Conservation (phyloP, 2,797 vertebrate species). For the Rhynchotus rufescens region DNA sequence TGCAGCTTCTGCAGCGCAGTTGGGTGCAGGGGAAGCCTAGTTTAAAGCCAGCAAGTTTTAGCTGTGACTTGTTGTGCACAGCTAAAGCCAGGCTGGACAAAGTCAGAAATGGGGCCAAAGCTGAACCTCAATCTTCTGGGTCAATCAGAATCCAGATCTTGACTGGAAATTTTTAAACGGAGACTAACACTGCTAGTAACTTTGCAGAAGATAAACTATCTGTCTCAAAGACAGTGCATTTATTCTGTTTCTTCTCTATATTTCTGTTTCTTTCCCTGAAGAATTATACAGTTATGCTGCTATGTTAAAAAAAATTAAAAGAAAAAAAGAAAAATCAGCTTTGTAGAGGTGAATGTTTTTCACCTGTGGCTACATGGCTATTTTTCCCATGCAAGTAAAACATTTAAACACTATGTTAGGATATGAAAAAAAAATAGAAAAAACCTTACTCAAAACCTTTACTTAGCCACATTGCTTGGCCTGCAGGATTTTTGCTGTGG, state of each 20-base stretch:
- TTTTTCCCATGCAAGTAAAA: background rate
- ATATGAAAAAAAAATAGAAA: background rate
- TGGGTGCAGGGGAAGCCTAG: background rate
- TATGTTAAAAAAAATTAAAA: background rate
- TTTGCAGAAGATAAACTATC: background rate
- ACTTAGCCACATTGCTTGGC: background rate
- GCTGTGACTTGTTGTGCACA: background rate
- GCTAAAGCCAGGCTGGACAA: background rate
- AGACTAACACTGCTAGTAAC: background rate
- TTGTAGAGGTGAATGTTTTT: background rate
- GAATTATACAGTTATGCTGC: background rate
- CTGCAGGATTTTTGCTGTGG: background rate
- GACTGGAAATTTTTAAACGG: background rate
- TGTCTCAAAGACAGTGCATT: background rate
- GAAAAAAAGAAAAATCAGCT: background rate
- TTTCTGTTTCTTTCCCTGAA: background rate
- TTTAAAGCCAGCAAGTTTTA: background rate
- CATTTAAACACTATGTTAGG: background rate
- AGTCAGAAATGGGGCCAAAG: background rate
- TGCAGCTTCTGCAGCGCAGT: background rate
- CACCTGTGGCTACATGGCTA: background rate
- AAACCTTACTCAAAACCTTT: background rate
- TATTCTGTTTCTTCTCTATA: background rate
- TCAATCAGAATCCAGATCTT: background rate
- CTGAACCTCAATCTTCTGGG: background rate